Conservation (phyloP, 1,140 invertebrate genomes). For the Aricia agestis region DNA sequence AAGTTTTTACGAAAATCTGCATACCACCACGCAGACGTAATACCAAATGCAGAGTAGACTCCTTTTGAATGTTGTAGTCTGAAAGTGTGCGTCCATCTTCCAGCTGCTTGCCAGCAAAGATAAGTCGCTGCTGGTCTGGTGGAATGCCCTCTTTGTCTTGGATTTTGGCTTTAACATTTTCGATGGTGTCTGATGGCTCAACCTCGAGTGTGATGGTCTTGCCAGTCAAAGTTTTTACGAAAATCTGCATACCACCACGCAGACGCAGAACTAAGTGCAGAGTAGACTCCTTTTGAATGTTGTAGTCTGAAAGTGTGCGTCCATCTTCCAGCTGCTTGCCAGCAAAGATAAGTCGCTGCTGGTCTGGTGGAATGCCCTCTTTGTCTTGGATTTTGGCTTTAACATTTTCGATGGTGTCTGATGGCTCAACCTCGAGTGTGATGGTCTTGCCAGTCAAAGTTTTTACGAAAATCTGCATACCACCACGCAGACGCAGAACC, state of each 20-base stretch:
- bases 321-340: constrained; percentile 84
- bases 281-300: constrained; percentile 81
- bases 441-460: constrained; percentile 25
- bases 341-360: constrained; percentile 80
- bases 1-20: constrained; percentile 87
- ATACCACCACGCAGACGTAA: no score
- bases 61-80: constrained; percentile 78
- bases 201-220: constrained; percentile 14
- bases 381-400: constrained; percentile 84
- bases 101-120: constrained; percentile 85
- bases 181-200: constrained; percentile 81
- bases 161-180: constrained; percentile 88
- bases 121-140: constrained; percentile 82
- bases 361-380: constrained; percentile 80
- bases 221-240: constrained; percentile 15
- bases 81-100: constrained; percentile 81
- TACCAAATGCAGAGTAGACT: constrained; percentile 16
- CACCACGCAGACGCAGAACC: no score
- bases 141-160: constrained; percentile 85
- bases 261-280: constrained; percentile 80
- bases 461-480: constrained; percentile 92
- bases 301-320: constrained; percentile 79
- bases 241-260: constrained; percentile 77
- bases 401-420: constrained; percentile 82
- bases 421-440: constrained; percentile 19